Conservation (phyloP, 2,888 invertebrate species). For the Nomada flava region DNA sequence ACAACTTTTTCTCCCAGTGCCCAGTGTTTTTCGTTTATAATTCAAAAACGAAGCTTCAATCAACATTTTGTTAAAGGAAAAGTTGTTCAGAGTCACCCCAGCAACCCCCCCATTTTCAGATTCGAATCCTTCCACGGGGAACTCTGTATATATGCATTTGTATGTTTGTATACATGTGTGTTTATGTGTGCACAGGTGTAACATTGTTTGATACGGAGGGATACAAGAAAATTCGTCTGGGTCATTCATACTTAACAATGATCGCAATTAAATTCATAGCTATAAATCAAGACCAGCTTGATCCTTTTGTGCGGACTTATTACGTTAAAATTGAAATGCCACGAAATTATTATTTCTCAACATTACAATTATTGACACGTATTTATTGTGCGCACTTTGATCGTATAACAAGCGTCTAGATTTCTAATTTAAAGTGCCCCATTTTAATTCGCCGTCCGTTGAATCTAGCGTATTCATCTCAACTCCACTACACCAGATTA, state of each 20-base stretch:
- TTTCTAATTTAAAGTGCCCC: constrained; percentile 31
- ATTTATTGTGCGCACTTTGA: constrained; percentile 16
- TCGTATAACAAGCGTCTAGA: constrained; percentile 53
- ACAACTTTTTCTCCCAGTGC: too few relatives aligned
- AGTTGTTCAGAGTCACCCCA: too few relatives aligned
- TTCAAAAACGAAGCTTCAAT: too few relatives aligned
- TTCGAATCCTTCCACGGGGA: too few relatives aligned
- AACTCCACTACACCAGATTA: constrained; percentile 36
- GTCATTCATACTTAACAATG: constrained; percentile 43
- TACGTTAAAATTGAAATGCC: constrained; percentile 2
- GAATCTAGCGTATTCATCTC: constrained; percentile 18
- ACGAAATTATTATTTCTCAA: constrained; percentile 4
- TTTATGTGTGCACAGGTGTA: constrained; percentile 41
- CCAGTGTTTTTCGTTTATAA: too few relatives aligned
- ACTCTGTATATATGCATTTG: constrained; percentile 16
- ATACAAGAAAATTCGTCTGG: constrained; percentile 43
- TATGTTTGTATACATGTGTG: constrained; percentile 28
- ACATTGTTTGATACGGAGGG: constrained; percentile 57
- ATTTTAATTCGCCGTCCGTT: constrained; percentile 30
- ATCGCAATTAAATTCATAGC: constrained; percentile 51
- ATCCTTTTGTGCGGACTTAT: constrained; percentile 60
- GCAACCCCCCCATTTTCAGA: too few relatives aligned
- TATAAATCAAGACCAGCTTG: constrained; percentile 76
- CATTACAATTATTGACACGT: constrained; percentile 26
- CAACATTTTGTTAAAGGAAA: too few relatives aligned